Evolutionary conservation across 1,140 invertebrate species (phyloP).

Genomic region (Bombus superbus): DNA sequence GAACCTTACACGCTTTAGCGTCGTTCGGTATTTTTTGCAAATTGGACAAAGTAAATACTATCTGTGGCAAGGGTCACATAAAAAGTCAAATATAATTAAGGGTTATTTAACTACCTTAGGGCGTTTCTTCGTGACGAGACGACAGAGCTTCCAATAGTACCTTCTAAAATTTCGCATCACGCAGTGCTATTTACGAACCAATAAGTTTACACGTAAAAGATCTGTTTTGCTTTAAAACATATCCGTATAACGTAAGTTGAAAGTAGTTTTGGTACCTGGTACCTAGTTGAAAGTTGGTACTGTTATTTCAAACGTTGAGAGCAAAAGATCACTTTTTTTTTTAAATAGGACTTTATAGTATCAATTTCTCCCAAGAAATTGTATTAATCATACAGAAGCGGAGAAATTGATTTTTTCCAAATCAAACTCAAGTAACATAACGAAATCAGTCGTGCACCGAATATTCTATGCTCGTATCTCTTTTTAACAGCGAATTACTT

Average conservation of each 20-base stretch:
- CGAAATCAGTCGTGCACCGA: no score
- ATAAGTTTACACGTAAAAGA: background rate
- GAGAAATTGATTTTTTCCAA: no score
- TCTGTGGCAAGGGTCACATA: slow-evolving; percentile 34
- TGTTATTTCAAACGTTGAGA: background rate
- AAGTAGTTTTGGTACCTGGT: background rate
- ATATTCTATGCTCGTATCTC: no score
- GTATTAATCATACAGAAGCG: background rate
- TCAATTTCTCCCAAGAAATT: background rate
- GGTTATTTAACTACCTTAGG: slow-evolving; percentile 45
- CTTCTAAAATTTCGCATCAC: slow-evolving; percentile 43
- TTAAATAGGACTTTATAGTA: background rate
- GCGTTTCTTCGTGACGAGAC: slow-evolving; percentile 40
- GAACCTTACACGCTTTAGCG: slow-evolving; percentile 56
- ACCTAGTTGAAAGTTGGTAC: background rate
- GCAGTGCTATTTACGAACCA: slow-evolving; percentile 19
- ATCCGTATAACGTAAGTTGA: background rate
- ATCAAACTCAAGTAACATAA: no score
- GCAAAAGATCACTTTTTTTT: background rate
- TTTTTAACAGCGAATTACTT: no score
- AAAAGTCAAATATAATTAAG: slow-evolving; percentile 61
- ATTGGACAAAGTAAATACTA: slow-evolving; percentile 50
- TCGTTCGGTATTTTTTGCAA: background rate
- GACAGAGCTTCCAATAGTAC: slow-evolving; percentile 1
- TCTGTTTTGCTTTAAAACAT: background rate